Conservation (phyloP, 2,113 vertebrate genomes). For the Pyxicephalus adspersus region DNA sequence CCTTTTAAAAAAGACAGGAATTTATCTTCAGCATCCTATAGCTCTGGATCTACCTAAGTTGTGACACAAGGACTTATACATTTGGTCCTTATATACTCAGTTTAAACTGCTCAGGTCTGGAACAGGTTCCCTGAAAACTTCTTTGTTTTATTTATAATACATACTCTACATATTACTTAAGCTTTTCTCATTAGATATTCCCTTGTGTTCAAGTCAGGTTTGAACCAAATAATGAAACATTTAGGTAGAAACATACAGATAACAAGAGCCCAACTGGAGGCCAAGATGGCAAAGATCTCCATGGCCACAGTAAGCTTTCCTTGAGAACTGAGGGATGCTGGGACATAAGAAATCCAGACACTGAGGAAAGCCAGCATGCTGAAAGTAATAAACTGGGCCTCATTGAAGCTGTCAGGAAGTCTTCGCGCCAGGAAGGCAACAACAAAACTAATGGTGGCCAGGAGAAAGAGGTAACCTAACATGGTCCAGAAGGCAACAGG, state of each 20-base stretch:
- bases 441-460: constrained; percentile 62
- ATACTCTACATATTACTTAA: too few relatives aligned
- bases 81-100: too few relatives aligned
- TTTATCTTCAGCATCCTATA: too few relatives aligned
- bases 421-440: constrained; percentile 54
- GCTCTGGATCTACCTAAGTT: too few relatives aligned
- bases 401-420: constrained; percentile 59
- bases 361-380: constrained; percentile 59
- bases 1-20: too few relatives aligned
- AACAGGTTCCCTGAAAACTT: too few relatives aligned
- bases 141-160: too few relatives aligned
- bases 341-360: constrained; percentile 77
- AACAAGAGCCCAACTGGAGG: constrained; percentile 80
- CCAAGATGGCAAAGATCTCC: constrained; percentile 57
- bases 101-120: too few relatives aligned
- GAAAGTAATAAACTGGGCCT: constrained; percentile 59
- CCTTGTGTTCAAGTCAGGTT: constrained; percentile 47
- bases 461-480: constrained; percentile 64
- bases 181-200: constrained; percentile 16
- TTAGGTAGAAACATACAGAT: constrained; percentile 67
- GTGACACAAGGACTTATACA: too few relatives aligned
- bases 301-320: constrained; percentile 51
- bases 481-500: constrained; percentile 61
- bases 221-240: constrained; percentile 55
- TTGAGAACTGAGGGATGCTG: constrained; percentile 33